These are phyloP conservation scores for Chelonus formosanus DNA, from an alignment of 2,888 invertebrate genomes.

Conservation along the genomic window DNA sequence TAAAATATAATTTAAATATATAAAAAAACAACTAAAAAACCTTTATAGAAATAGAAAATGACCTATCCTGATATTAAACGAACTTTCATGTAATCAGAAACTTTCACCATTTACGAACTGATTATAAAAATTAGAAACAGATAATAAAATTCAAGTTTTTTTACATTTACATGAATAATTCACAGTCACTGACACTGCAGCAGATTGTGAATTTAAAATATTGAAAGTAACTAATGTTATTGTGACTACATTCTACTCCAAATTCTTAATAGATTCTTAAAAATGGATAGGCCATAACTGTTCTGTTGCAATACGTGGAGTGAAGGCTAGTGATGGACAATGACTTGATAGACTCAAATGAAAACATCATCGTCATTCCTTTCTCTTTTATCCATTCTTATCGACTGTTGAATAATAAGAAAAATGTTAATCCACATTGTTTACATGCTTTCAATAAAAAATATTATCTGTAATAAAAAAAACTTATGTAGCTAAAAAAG, in stretches of 20 bases:
- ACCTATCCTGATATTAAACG: neutral
- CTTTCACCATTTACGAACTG: conserved; percentile 13
- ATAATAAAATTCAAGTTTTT: conserved; percentile 6
- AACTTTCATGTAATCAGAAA: neutral
- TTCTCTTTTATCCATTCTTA: no score
- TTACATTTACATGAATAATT: conserved; percentile 36
- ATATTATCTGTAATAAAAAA: no score
- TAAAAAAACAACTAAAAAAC: neutral
- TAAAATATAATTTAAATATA: conserved; percentile 37
- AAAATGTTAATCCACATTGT: no score
- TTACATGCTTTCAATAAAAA: no score
- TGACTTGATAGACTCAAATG: conserved; percentile 8
- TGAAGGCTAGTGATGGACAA: neutral
- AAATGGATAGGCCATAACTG: neutral
- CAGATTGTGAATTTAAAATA: conserved; percentile 57
- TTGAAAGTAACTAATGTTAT: conserved; percentile 7
- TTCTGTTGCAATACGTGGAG: neutral
- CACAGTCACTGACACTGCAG: conserved; percentile 65
- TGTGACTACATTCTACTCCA: neutral
- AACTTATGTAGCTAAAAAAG: no score
- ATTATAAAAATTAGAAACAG: neutral
- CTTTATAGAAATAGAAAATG: neutral
- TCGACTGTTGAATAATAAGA: no score
- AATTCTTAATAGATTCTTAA: neutral
- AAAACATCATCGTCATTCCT: neutral